Conservation (phyloP, 2,888 invertebrate species). For the Epistrophella euchroma region DNA sequence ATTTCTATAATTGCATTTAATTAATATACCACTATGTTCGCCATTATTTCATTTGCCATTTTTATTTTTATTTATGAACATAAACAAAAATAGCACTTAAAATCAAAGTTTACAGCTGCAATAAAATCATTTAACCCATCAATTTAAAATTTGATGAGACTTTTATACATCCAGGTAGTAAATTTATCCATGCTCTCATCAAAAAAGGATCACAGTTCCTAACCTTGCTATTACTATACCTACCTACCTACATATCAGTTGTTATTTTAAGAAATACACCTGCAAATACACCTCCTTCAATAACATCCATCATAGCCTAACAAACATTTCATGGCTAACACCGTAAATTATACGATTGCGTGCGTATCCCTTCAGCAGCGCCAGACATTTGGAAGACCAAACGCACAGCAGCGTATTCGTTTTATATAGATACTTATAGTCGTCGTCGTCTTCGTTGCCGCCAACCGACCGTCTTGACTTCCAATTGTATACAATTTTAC, state of each 20-base stretch:
- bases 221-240: background rate
- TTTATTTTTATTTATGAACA: constrained; percentile 8
- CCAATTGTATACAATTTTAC: constrained; percentile 3
- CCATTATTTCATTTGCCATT: constrained; percentile 8
- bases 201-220: constrained; percentile 32
- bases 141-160: constrained; percentile 52
- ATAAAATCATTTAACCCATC: constrained; percentile 57
- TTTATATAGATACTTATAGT: background rate
- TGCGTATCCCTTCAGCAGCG: constrained; percentile 61
- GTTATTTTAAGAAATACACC: constrained; percentile 46
- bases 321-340: constrained; percentile 68
- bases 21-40: background rate
- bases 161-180: background rate
- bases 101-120: constrained; percentile 60
- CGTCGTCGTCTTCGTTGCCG: background rate
- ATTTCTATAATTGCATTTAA: background rate
- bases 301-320: constrained; percentile 62
- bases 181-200: constrained; percentile 3
- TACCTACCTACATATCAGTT: background rate
- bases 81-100: constrained; percentile 41
- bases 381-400: constrained; percentile 18
- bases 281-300: constrained; percentile 59
- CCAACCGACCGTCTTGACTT: background rate
- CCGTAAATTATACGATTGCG: constrained; percentile 73
- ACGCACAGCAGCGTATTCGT: background rate